Percentiles rank a stretch among this genome's conserved stretches.
These are phyloP conservation scores for Pogonognathellus flavescens DNA, from an alignment of 1,140 invertebrate species.

Conservation along the genomic window DNA sequence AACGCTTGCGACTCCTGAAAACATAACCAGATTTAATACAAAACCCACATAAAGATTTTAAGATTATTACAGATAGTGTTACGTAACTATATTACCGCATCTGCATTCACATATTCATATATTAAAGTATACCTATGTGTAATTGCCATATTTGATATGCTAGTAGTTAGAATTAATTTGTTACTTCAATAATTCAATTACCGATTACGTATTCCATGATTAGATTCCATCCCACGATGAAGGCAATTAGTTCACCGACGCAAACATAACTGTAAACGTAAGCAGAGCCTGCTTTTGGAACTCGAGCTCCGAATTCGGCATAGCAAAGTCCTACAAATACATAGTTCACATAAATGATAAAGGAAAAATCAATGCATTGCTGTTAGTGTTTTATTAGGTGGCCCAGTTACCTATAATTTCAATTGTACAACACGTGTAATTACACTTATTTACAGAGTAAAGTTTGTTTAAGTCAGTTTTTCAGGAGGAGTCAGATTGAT, in stretches of 20 bases:
- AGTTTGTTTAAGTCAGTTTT: too few species aligned
- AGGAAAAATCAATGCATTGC: too few species aligned
- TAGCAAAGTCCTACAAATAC: conserved; percentile 74
- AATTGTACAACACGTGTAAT: too few species aligned
- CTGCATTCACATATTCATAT: too few species aligned
- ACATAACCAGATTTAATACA: conserved; percentile 11
- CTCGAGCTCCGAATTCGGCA: conserved; percentile 88
- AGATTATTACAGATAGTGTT: too few species aligned
- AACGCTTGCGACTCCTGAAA: conserved; percentile 86
- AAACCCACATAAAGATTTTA: neutral
- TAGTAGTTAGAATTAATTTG: neutral
- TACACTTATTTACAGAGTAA: too few species aligned
- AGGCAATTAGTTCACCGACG: conserved; percentile 86
- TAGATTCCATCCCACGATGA: conserved; percentile 87
- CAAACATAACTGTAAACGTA: conserved; percentile 85
- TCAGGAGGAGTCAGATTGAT: too few species aligned
- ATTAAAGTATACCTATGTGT: too few species aligned
- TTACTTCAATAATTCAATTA: conserved; percentile 68
- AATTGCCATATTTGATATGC: conserved; percentile 1
- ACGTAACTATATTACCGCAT: too few species aligned
- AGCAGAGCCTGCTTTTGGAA: conserved; percentile 83
- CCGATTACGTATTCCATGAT: conserved; percentile 92
- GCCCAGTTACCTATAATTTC: too few species aligned
- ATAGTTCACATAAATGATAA: neutral
- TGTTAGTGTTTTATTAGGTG: too few species aligned